phyloP scores from a whole-genome alignment of 2,888 invertebrate genomes.

The Cephus sareptanus region DNA sequence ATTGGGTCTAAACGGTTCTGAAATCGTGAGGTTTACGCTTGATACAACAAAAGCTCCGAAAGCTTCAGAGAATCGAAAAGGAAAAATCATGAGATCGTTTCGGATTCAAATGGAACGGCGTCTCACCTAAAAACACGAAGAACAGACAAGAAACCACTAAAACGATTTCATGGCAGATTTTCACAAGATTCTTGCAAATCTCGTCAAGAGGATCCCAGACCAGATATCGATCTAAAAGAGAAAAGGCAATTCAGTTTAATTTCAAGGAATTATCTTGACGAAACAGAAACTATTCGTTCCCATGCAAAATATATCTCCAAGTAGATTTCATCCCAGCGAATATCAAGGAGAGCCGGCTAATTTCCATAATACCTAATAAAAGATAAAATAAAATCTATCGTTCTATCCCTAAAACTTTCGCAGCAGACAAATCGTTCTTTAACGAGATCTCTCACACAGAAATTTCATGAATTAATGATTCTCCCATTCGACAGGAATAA shows the following conservation, averaged over 20 bases:
- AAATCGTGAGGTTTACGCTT: neutral
- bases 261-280: conserved; percentile 26
- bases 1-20: neutral
- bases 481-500: too few species aligned
- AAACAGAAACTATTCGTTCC: conserved; percentile 7
- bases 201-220: conserved; percentile 17
- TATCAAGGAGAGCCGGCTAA: neutral
- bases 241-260: conserved; percentile 30
- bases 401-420: too few species aligned
- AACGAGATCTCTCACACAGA: too few species aligned
- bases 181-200: neutral
- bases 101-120: neutral
- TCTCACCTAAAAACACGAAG: neutral
- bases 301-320: neutral
- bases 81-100: neutral
- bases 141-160: neutral
- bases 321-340: neutral
- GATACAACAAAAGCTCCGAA: neutral
- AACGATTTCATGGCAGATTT: neutral
- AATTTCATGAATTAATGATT: too few species aligned
- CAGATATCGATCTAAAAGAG: conserved; percentile 22
- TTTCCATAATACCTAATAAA: neutral
- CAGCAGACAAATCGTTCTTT: too few species aligned
- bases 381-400: too few species aligned
- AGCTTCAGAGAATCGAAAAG: neutral